Percentiles rank a stretch among this genome's conserved stretches.
phyloP scores from a whole-genome alignment of 2,797 vertebrate species.

The Cyprinodon diabolis region DNA sequence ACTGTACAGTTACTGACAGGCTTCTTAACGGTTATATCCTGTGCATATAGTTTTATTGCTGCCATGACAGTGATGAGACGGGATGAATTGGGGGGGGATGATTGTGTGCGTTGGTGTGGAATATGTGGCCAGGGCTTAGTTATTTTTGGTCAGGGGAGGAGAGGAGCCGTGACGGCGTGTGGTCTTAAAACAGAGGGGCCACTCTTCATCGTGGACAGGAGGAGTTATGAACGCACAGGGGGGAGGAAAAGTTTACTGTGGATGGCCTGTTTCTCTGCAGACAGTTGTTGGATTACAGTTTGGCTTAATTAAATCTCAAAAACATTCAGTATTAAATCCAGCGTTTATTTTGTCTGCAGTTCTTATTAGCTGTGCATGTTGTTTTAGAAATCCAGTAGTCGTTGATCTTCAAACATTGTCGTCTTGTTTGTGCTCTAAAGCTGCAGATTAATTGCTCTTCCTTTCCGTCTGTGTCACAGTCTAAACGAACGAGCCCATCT shows the following conservation, averaged over 20 bases:
- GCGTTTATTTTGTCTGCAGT: neutral
- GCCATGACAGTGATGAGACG: conserved; percentile 16
- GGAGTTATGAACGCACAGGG: conserved; percentile 21
- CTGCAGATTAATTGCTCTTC: conserved; percentile 36
- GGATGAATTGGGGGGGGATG: neutral
- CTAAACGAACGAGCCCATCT: conserved; percentile 98
- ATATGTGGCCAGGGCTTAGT: conserved; percentile 66
- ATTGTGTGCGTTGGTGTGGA: conserved; percentile 49
- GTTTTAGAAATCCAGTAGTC: neutral
- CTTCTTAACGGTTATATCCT: conserved; percentile 14
- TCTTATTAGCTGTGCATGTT: neutral
- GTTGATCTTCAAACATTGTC: conserved; percentile 17
- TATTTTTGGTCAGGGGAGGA: conserved; percentile 76
- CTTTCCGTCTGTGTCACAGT: conserved; percentile 71
- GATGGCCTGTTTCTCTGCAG: conserved; percentile 68
- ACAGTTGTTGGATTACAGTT: conserved; percentile 60
- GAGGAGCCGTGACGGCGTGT: conserved; percentile 79
- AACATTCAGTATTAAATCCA: conserved; percentile 42
- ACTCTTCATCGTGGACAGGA: conserved; percentile 69
- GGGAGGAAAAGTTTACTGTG: conserved; percentile 58
- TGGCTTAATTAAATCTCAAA: conserved; percentile 51
- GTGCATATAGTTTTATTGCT: conserved; percentile 14
- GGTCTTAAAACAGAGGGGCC: conserved; percentile 77
- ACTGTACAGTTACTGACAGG: conserved; percentile 6
- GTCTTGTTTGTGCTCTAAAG: conserved; percentile 8